A percentile compares a stretch with the other conserved stretches of the same genome.
These are phyloP conservation scores for Centroberyx gerrardi DNA, from an alignment of 2,797 vertebrate genomes.

Conservation along the genomic window DNA sequence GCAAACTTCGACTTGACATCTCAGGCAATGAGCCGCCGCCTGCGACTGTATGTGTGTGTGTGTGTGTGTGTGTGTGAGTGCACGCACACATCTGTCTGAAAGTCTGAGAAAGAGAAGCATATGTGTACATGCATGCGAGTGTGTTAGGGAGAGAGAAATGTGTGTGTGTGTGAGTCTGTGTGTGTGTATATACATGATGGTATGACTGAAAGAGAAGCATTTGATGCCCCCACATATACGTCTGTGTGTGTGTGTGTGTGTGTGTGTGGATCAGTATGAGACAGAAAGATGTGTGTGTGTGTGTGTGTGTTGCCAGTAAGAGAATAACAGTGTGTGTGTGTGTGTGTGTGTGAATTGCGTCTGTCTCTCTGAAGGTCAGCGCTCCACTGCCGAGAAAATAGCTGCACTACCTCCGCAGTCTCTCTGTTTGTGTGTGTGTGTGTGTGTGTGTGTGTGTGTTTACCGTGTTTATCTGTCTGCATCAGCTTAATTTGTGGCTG, in stretches of 20 bases:
- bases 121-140: neutral
- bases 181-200: neutral
- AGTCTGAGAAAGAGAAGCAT: neutral
- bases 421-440: neutral
- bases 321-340: neutral
- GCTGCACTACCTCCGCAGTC: slow-evolving; percentile 8
- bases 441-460: neutral
- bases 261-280: neutral
- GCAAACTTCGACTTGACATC: neutral
- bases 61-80: slow-evolving; percentile 1
- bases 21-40: neutral
- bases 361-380: slow-evolving; percentile 24
- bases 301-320: neutral
- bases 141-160: neutral
- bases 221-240: neutral
- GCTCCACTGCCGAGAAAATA: slow-evolving; percentile 3
- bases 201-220: neutral
- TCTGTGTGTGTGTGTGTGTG: neutral
- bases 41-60: slow-evolving; percentile 5
- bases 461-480: neutral
- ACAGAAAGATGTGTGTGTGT: no score
- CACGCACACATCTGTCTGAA: neutral
- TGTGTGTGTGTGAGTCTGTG: slow-evolving; percentile 11
- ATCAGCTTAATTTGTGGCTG: neutral
- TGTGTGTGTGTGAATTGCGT: slow-evolving; percentile 6